phyloP scores from a whole-genome alignment of 2,113 vertebrate species.

The Mugil cephalus region DNA sequence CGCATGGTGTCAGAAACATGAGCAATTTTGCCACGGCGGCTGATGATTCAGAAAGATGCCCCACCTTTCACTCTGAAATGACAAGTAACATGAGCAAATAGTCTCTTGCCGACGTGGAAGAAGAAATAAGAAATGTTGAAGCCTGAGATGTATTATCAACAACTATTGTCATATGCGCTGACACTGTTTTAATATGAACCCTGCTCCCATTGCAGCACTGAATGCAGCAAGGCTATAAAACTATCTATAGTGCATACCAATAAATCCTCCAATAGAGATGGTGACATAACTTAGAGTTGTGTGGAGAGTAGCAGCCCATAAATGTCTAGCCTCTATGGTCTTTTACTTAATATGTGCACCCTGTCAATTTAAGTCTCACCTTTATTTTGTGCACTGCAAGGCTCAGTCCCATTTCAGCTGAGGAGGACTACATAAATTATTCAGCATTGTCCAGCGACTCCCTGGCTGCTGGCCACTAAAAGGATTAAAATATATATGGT shows the following conservation, averaged over 20 bases:
- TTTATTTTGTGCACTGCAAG: constrained; percentile 62
- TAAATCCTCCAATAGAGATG: constrained; percentile 29
- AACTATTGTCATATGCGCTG: constrained; percentile 6
- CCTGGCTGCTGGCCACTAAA: constrained; percentile 63
- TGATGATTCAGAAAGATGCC: constrained; percentile 30
- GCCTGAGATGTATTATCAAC: constrained; percentile 9
- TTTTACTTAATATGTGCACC: constrained; percentile 54
- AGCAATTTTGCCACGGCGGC: constrained; percentile 23
- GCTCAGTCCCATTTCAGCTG: constrained; percentile 43
- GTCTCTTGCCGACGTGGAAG: background rate
- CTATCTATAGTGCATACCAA: background rate
- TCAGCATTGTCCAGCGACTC: constrained; percentile 52
- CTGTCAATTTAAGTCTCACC: constrained; percentile 56
- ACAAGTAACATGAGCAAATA: constrained; percentile 34
- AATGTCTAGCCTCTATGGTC: constrained; percentile 25
- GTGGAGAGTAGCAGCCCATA: constrained; percentile 28
- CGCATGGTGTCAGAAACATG: constrained; percentile 33
- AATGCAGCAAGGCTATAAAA: background rate
- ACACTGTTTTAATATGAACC: background rate
- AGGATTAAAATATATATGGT: constrained; percentile 67
- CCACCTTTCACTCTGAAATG: constrained; percentile 23
- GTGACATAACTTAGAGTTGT: constrained; percentile 30
- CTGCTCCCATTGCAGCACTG: background rate
- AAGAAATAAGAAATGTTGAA: background rate
- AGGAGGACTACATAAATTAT: constrained; percentile 62